Conservation (phyloP, 1,140 invertebrate genomes). For the Lordiphosa clarofinis region DNA sequence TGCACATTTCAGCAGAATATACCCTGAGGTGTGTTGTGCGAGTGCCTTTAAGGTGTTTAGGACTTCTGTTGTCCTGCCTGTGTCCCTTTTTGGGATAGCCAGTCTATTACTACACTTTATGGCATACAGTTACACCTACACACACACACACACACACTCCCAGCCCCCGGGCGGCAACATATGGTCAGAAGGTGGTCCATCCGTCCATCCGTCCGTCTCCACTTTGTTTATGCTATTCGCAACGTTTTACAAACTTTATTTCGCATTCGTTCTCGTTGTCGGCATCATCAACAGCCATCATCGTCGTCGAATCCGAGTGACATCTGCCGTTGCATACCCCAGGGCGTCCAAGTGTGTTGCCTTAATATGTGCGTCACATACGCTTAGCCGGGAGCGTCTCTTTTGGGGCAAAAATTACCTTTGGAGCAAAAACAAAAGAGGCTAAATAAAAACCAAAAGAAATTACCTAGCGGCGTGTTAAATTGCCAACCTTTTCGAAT, state of each 20-base stretch:
- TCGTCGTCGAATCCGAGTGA: conserved; percentile 44
- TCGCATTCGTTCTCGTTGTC: conserved; percentile 42
- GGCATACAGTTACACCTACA: conserved; percentile 74
- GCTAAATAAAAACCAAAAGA: conserved; percentile 24
- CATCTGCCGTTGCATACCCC: conserved; percentile 48
- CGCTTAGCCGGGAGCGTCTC: conserved; percentile 16
- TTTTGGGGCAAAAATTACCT: conserved; percentile 51
- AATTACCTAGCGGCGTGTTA: conserved; percentile 61
- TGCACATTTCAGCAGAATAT: conserved; percentile 73
- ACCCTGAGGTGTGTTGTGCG: conserved; percentile 64
- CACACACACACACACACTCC: conserved; percentile 53
- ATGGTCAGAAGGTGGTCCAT: conserved; percentile 47
- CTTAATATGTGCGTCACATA: conserved; percentile 73
- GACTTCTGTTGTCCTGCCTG: conserved; percentile 12
- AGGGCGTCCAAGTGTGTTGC: conserved; percentile 39
- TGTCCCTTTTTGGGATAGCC: conserved; percentile 53
- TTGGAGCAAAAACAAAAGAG: conserved; percentile 38
- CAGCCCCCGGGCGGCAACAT: conserved; percentile 62
- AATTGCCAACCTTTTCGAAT: conserved; percentile 43
- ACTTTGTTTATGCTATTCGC: conserved; percentile 56
- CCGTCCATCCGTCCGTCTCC: conserved; percentile 12
- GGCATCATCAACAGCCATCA: conserved; percentile 24
- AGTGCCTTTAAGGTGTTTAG: conserved; percentile 57
- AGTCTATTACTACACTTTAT: conserved; percentile 73
- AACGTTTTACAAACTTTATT: conserved; percentile 65